Evolutionary conservation across 1,140 invertebrate genomes (phyloP).

Genomic region (Cydia pomonella): DNA sequence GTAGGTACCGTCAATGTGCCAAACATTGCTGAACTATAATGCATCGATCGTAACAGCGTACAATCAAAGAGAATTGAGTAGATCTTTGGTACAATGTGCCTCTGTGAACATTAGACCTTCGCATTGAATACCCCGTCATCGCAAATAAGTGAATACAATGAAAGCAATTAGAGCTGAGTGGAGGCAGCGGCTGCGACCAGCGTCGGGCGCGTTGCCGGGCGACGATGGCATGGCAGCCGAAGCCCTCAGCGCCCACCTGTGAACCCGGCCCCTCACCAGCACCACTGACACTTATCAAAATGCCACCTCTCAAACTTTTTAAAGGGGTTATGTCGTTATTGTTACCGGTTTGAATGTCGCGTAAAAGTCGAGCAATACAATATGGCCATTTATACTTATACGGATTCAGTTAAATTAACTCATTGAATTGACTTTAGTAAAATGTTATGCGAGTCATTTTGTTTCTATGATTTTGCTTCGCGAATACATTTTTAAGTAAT

Average conservation of each 20-base stretch:
- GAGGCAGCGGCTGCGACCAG: constrained; percentile 12
- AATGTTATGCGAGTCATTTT: neutral
- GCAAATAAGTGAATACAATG: constrained; percentile 23
- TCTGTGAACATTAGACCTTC: neutral
- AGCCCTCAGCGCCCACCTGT: neutral
- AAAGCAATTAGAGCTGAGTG: constrained; percentile 17
- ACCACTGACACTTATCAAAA: neutral
- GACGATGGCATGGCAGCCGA: neutral
- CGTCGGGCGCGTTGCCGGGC: constrained; percentile 17
- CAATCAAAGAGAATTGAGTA: too few relatives aligned
- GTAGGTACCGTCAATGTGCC: too few relatives aligned
- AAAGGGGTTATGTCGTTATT: neutral
- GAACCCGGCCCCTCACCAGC: neutral
- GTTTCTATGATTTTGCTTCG: neutral
- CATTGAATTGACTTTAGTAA: neutral
- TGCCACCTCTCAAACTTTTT: constrained; percentile 6
- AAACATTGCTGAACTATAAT: neutral
- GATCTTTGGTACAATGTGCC: too few relatives aligned
- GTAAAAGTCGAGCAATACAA: neutral
- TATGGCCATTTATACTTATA: neutral
- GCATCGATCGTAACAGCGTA: constrained; percentile 9
- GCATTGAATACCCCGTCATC: constrained; percentile 2
- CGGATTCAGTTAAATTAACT: constrained; percentile 17
- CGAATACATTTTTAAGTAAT: too few relatives aligned
- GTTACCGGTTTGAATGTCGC: neutral